Base-by-base conservation (phyloP, 1,140 invertebrate species). In the Diachasmimorpha longicaudata region DNA sequence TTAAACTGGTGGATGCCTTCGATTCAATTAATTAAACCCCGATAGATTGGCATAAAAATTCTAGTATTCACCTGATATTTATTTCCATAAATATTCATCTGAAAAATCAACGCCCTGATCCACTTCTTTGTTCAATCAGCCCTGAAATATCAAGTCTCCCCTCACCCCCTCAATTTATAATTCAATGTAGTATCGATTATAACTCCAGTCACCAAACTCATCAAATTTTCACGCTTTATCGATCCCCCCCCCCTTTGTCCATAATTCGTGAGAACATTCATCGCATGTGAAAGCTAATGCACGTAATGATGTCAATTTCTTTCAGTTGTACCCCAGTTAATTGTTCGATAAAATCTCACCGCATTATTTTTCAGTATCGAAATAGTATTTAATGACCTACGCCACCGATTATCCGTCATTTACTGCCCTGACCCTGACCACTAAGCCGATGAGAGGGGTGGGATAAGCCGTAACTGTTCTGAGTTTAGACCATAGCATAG, bases 371-470 rank as follows among this genome's bases (percentile, higher is more conserved):
- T 6, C 4, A 8, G 9, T 14, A 25, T 6, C 21, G 11, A 11
- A 14, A 63, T 25, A 25, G 19, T 25, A 63, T 63, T 63, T 63
- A 63, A 63, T 63, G 58, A 31, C 58, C 58, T 31, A 63, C 58
- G 23, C 16, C 19, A 52, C 23, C 23, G 58, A 63, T 63, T 4
- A 58, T 58, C 52, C 23, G 58, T 63, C 58, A 63, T 63, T 63
- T 25, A 63, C 25, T 63, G 19, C 58, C 48, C 58, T 63, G 58
- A 63, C 58, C 58, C 58, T 63, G 58, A 63, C 58, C 58, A 63
- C 58, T 63, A 25, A 9, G 21, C 21, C 14, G 48, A 1, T 9
- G 14, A 4, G 19, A 55, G 48, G 19, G 39, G 13, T 13, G 1
- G 14, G n/a, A n/a, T 52, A 14, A 52, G 19, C n/a, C 16, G 48